These are phyloP conservation scores for Stenopsyche tienmushanensis DNA, from an alignment of 1,140 invertebrate genomes.

Conservation along the genomic window DNA sequence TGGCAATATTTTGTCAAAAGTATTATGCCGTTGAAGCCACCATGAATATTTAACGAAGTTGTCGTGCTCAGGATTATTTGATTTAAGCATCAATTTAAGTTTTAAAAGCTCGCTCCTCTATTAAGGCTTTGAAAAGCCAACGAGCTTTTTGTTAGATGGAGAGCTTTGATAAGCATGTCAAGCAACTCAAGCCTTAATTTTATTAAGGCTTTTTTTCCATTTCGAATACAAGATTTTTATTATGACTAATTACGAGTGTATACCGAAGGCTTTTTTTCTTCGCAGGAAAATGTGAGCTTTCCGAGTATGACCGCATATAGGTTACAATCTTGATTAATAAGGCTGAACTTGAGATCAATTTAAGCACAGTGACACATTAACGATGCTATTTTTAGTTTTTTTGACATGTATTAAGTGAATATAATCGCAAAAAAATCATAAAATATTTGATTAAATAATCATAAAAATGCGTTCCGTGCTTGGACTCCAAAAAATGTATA, in stretches of 20 bases:
- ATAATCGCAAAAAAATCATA: too few relatives aligned
- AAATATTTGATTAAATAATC: too few relatives aligned
- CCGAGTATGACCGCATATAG: too few relatives aligned
- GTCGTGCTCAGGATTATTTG: conserved; percentile 32
- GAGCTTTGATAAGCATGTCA: conserved; percentile 31
- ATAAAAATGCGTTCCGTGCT: too few relatives aligned
- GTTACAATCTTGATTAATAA: too few relatives aligned
- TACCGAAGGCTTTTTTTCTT: too few relatives aligned
- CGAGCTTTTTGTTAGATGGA: conserved; percentile 32
- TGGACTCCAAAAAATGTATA: too few relatives aligned
- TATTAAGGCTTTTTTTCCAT: conserved; percentile 26
- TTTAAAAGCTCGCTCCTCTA: conserved; percentile 30
- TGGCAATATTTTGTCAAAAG: background rate
- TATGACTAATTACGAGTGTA: conserved; percentile 23
- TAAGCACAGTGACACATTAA: too few relatives aligned
- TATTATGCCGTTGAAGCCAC: conserved; percentile 16
- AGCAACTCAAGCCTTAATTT: conserved; percentile 23
- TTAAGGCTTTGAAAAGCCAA: conserved; percentile 30
- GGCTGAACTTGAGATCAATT: too few relatives aligned
- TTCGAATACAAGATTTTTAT: conserved; percentile 29
- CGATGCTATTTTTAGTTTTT: too few relatives aligned
- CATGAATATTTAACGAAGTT: conserved; percentile 30
- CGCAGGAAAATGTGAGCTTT: too few relatives aligned
- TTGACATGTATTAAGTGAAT: too few relatives aligned
- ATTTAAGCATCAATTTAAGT: conserved; percentile 36